Conservation (phyloP, 2,113 vertebrate genomes). For the Benitochromis conjunctus region DNA sequence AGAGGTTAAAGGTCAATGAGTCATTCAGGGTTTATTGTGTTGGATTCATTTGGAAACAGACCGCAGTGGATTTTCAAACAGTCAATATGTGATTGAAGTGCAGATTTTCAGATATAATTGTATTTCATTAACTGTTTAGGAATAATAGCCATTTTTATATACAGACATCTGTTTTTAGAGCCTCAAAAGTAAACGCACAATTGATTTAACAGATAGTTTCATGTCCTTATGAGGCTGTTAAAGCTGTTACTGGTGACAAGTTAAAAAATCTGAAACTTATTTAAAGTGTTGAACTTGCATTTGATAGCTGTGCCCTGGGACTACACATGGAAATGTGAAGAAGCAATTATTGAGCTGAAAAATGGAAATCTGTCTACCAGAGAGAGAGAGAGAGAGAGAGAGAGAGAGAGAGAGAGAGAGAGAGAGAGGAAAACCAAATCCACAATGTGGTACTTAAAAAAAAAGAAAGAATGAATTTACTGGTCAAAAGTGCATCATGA, state of each 20-base stretch:
- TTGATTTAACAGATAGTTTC: fast-evolving
- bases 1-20: not conserved
- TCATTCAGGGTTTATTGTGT: not conserved
- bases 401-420: not conserved
- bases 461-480: not conserved
- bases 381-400: not conserved
- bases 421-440: not conserved
- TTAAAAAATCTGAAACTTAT: fast-evolving
- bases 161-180: not conserved
- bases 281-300: not conserved
- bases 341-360: not conserved
- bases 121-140: not conserved
- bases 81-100: not conserved
- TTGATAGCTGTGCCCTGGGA: not conserved
- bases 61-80: not conserved
- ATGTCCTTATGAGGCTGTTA: fast-evolving
- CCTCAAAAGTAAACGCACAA: not conserved
- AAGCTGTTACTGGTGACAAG: not conserved
- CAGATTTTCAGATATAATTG: not conserved
- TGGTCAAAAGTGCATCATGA: fast-evolving
- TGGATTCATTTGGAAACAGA: not conserved
- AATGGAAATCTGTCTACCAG: not conserved
- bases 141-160: not conserved
- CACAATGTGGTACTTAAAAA: fast-evolving
- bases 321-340: not conserved